These are phyloP conservation scores for Daphoenositta chrysoptera DNA, from an alignment of 2,113 vertebrate genomes.

Conservation along the genomic window DNA sequence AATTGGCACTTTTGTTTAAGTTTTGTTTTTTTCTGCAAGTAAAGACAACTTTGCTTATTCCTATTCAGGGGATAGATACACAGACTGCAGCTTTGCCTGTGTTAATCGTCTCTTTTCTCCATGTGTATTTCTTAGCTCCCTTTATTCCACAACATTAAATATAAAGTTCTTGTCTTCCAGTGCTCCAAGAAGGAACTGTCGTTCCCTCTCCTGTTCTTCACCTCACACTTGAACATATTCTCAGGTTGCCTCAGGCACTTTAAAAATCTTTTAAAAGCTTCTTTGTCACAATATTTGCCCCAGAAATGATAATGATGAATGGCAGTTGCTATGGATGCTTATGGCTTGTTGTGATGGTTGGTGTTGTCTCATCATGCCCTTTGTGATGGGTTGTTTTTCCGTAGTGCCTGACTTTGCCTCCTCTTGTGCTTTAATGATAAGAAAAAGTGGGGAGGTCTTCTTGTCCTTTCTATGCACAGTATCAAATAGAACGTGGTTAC, in stretches of 20 bases:
- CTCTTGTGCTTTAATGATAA: neutral
- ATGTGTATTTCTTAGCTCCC: neutral
- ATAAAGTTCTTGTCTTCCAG: neutral
- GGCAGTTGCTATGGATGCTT: neutral
- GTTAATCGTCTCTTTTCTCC: neutral
- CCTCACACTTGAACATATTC: neutral
- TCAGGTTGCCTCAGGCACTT: neutral
- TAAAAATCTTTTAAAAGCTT: neutral
- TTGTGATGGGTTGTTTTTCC: neutral
- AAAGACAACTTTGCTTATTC: neutral
- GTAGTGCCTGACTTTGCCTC: neutral
- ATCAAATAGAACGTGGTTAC: fast-evolving
- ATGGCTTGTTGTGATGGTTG: neutral
- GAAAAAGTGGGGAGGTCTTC: neutral
- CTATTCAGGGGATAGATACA: neutral
- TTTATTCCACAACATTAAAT: neutral
- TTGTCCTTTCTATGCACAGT: neutral
- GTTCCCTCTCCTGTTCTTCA: neutral
- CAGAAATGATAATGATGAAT: neutral
- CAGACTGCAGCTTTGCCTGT: neutral
- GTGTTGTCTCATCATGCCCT: neutral
- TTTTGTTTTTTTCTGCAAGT: neutral
- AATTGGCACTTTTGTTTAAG: neutral
- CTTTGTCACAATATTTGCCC: neutral
- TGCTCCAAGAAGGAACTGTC: neutral